Conservation (phyloP, 2,113 vertebrate species). For the Formicarius rufipectus region DNA sequence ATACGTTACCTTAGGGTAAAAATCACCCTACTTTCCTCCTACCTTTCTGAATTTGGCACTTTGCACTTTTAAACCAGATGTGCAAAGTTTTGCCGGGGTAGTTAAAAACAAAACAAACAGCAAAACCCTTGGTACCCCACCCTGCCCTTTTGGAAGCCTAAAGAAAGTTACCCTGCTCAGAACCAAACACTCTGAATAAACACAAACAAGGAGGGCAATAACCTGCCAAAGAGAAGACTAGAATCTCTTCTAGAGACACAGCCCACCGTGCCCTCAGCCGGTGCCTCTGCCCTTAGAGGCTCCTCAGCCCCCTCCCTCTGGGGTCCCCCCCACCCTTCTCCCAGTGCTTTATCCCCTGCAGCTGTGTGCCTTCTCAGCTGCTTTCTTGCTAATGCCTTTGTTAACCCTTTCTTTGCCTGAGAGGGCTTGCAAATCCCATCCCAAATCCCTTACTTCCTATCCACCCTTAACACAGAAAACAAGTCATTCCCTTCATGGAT, state of each 20-base stretch:
- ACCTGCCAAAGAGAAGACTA: background rate
- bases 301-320: background rate
- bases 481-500: background rate
- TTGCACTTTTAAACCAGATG: background rate
- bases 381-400: background rate
- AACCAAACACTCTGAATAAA: background rate
- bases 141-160: background rate
- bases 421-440: background rate
- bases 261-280: background rate
- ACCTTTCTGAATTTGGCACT: background rate
- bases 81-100: background rate
- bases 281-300: background rate
- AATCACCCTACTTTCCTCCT: background rate
- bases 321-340: background rate
- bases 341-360: conserved; percentile 45
- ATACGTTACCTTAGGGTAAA: background rate
- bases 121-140: background rate
- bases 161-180: background rate
- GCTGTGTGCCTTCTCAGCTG: conserved; percentile 62
- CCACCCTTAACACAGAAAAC: background rate
- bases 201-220: background rate
- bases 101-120: background rate
- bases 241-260: background rate
- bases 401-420: conserved; percentile 41
- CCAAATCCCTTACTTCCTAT: background rate